Evolutionary conservation across 1,140 invertebrate species (phyloP), one percentile per base, ranked within the genome.

Genomic region (Eriosoma lanigerum): DNA sequence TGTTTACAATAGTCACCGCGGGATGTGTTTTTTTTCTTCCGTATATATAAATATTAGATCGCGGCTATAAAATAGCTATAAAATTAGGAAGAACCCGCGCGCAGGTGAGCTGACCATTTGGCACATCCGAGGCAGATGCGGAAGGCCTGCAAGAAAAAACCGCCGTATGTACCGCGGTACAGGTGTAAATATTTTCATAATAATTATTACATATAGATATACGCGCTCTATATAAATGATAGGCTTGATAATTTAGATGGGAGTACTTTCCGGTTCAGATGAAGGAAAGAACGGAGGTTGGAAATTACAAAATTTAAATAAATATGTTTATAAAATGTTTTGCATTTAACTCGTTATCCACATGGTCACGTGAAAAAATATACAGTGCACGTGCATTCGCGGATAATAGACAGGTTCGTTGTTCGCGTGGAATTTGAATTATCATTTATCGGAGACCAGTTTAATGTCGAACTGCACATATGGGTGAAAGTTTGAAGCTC

Each of bases 41-140:
- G 15, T 50, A 46, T n/a, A 19, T 50, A 10, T 24, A 70, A 3
- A 19, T 44, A 15, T 50, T 70, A 29, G 32, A 38, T 4, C 8
- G 32, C 8, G 3, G 32, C 3, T 4, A 38, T 38, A 38, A 38
- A 4, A 38, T 3, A 38, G 32, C 32, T 38, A 38, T 38, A 38
- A 38, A 38, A 38, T 38, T 38, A 38, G 32, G 32, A 38, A 4
- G 32, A 4, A 38, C 24, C 56, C 15, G 58, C 64, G n/a, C 24
- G 75, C 75, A 78, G 75, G 75, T 78, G 75, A 44, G 38, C 15
- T 26, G 56, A 78, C 75, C 75, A 62, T 78, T 78, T 60, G 75
- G 75, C 75, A 62, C 38, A 17, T 8, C 24, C 21, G 4, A 13
- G 66, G 56, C 75, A 62, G 75, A 78, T 78, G 68, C 19, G 38